Evolutionary conservation across 2,888 invertebrate species (phyloP).

Genomic region (Cryptosula pallasiana): DNA sequence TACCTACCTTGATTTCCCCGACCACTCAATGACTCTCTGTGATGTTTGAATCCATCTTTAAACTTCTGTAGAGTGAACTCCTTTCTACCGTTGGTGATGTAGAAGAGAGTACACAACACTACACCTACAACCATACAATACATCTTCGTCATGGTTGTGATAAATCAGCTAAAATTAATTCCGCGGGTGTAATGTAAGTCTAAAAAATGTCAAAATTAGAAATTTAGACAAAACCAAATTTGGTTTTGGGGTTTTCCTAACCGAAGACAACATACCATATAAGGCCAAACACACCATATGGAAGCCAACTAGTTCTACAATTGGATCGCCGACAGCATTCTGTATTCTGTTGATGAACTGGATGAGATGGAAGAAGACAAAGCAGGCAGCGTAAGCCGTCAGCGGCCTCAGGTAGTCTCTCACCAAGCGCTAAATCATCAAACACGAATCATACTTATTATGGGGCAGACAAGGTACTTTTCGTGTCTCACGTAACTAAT

Average conservation of each 20-base stretch:
- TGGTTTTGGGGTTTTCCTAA: background rate
- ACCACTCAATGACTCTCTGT: too few species aligned
- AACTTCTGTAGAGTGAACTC: background rate
- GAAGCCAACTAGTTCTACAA: background rate
- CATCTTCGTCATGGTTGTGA: too few species aligned
- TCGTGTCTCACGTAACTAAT: too few species aligned
- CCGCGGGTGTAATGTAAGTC: too few species aligned
- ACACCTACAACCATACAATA: background rate
- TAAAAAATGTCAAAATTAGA: too few species aligned
- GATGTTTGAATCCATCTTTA: background rate
- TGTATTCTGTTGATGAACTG: background rate
- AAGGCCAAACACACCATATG: background rate
- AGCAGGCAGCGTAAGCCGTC: background rate
- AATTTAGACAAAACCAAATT: too few species aligned
- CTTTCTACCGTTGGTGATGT: background rate
- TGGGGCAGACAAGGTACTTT: too few species aligned
- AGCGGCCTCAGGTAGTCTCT: constrained; percentile 6
- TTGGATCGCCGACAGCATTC: background rate
- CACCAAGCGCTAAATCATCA: background rate
- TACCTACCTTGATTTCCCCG: too few species aligned
- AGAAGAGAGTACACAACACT: background rate
- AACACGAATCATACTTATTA: too few species aligned
- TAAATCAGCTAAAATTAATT: too few species aligned
- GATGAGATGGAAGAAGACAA: background rate
- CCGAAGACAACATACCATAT: background rate